These are phyloP conservation scores for Bibio marci DNA, from an alignment of 2,888 invertebrate species.

Conservation along the genomic window DNA sequence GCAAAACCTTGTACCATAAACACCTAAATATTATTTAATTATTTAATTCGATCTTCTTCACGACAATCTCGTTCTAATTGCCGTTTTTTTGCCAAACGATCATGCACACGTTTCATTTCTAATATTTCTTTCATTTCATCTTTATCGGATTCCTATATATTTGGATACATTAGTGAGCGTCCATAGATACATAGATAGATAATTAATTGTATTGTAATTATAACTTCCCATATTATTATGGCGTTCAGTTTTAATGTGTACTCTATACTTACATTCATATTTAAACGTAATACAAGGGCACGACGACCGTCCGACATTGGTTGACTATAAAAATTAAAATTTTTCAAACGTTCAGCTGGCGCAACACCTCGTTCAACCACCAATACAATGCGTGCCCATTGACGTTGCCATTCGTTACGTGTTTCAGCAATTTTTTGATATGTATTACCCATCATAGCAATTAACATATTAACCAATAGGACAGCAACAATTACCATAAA, in stretches of 20 bases:
- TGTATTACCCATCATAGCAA: constrained; percentile 99
- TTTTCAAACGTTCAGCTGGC: constrained; percentile 67
- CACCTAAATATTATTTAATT: no score
- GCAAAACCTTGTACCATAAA: no score
- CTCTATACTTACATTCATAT: constrained; percentile 69
- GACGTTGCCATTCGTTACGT: constrained; percentile 91
- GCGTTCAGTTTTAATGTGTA: no score
- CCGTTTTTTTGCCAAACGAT: constrained; percentile 58
- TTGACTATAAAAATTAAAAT: constrained; percentile 82
- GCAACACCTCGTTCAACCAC: constrained; percentile 95
- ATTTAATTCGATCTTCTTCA: no score
- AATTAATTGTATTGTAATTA: no score
- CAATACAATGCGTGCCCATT: constrained; percentile 95
- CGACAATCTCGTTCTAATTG: constrained; percentile 25
- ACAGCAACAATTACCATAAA: constrained; percentile 96
- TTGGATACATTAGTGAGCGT: no score
- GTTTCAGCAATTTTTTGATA: constrained; percentile 96
- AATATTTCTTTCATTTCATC: constrained; percentile 87
- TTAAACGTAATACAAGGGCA: constrained; percentile 71
- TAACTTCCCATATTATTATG: no score
- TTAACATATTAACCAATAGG: constrained; percentile 90
- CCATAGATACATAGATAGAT: no score
- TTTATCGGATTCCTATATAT: constrained; percentile 66
- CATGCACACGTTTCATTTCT: constrained; percentile 77
- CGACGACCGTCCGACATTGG: constrained; percentile 79